Evolutionary conservation across 2,797 vertebrate species (phyloP), one percentile per base, ranked within the genome.

Genomic region (Scolopax rusticola): DNA sequence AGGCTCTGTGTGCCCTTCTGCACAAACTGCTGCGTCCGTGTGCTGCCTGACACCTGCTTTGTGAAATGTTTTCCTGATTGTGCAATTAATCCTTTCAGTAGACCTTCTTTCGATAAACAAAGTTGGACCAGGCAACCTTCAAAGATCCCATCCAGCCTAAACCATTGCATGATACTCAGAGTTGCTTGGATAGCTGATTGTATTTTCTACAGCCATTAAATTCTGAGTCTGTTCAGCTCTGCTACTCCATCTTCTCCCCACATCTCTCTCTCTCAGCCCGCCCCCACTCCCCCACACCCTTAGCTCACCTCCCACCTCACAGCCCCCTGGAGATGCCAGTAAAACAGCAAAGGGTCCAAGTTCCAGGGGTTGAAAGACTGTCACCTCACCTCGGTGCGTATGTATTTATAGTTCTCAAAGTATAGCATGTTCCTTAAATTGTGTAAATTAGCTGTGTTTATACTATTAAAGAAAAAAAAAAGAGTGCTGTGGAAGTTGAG

Each of bases 271-370:
- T 21, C 41, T 81, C 2, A 2, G 12, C 51, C 15, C 28, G 10
- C n/a, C 7, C 3, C 8, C 1, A 1, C 9, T 5, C 15, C 23
- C 21, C 30, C 8, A 24, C 20, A 25, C 38, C 8, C 11, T 28
- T 28, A 38, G 10, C 18, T 87, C 41, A 14, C 17, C 36, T 63
- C 43, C 32, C 21, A 36, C 73, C 32, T 32, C 59, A 30, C 16
- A 16, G 41, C 23, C 30, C 33, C 45, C 64, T 43, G 0, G 6
- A 88, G 24, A 9, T 60, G 28, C 24, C 36, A 9, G 14, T 53
- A 32, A 71, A 67, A 67, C 1, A 4, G 15, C 32, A 13, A 3
- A 7, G 27, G 50, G 15, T 25, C 8, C 24, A 73, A 15, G 21
- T 64, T 48, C 13, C 1, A 5, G 17, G 25, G 6, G 4, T 23